phyloP scores from a whole-genome alignment of 2,797 vertebrate species.

The Tapirus indicus region DNA sequence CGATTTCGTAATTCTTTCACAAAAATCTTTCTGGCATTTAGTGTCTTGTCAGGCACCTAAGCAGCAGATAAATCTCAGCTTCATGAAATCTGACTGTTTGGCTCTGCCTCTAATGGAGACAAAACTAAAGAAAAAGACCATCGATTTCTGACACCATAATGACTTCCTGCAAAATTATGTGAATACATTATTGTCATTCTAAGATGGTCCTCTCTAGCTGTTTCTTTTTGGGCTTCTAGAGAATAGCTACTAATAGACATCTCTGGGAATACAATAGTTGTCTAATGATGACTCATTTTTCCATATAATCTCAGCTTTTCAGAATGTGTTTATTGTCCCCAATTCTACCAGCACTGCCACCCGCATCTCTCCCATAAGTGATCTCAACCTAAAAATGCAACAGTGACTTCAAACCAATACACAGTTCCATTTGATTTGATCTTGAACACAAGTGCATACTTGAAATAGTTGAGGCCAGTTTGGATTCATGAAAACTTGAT shows the following conservation, averaged over 20 bases:
- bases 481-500: background rate
- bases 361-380: background rate
- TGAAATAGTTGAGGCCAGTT: background rate
- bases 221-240: conserved; percentile 2
- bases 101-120: conserved; percentile 50
- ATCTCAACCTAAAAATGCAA: background rate
- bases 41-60: conserved; percentile 66
- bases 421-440: background rate
- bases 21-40: conserved; percentile 62
- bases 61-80: conserved; percentile 61
- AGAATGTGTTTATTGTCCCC: background rate
- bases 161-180: conserved; percentile 59
- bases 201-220: background rate
- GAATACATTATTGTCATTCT: conserved; percentile 60
- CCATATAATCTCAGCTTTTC: conserved; percentile 2
- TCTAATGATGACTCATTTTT: conserved; percentile 33
- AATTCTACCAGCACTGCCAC: background rate
- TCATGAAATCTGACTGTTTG: conserved; percentile 56
- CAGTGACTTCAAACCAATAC: conserved; percentile 1
- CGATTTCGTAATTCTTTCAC: conserved; percentile 44
- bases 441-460: background rate
- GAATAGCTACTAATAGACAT: conserved; percentile 55
- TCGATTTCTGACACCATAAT: conserved; percentile 51
- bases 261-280: background rate
- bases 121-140: conserved; percentile 51